Percentiles rank a stretch among this genome's conserved stretches.
phyloP scores from a whole-genome alignment of 1,140 invertebrate species.

The Zophobas morio region DNA sequence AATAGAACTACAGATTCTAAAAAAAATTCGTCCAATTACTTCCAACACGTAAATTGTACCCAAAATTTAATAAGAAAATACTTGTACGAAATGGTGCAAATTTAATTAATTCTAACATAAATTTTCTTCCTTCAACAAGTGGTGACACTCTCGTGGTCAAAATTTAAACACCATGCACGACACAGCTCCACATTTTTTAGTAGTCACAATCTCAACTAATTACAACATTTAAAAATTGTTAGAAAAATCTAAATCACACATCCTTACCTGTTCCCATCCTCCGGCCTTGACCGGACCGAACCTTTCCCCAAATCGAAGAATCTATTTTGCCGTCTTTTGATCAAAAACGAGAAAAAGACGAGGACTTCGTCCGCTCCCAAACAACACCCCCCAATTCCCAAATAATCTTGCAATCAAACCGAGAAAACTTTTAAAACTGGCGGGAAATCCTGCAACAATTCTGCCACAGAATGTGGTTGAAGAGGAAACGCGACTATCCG shows the following conservation, averaged over 20 bases:
- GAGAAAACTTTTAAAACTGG: constrained; percentile 26
- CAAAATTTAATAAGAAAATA: too few relatives aligned
- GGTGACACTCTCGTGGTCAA: too few relatives aligned
- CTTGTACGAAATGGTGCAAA: too few relatives aligned
- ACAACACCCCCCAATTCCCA: neutral
- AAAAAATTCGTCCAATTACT: too few relatives aligned
- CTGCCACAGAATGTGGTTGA: constrained; percentile 44
- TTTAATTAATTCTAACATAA: too few relatives aligned
- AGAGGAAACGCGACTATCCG: constrained; percentile 62
- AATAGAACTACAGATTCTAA: too few relatives aligned
- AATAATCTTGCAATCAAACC: neutral
- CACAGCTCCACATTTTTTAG: too few relatives aligned
- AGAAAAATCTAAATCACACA: constrained; percentile 37
- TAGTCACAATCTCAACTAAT: neutral
- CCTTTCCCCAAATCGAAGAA: constrained; percentile 66
- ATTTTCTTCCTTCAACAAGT: too few relatives aligned
- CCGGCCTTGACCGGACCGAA: constrained; percentile 64
- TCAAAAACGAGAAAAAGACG: constrained; percentile 15
- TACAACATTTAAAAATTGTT: constrained; percentile 7
- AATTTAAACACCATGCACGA: too few relatives aligned
- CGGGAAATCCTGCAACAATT: constrained; percentile 35
- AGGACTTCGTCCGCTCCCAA: constrained; percentile 15
- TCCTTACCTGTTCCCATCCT: constrained; percentile 66
- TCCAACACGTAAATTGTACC: too few relatives aligned
- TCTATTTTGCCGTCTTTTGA: constrained; percentile 63